A percentile compares a stretch with the other conserved stretches of the same genome.
These are phyloP conservation scores for Grammomys surdaster DNA, from an alignment of 2,113 vertebrate genomes.

Conservation along the genomic window DNA sequence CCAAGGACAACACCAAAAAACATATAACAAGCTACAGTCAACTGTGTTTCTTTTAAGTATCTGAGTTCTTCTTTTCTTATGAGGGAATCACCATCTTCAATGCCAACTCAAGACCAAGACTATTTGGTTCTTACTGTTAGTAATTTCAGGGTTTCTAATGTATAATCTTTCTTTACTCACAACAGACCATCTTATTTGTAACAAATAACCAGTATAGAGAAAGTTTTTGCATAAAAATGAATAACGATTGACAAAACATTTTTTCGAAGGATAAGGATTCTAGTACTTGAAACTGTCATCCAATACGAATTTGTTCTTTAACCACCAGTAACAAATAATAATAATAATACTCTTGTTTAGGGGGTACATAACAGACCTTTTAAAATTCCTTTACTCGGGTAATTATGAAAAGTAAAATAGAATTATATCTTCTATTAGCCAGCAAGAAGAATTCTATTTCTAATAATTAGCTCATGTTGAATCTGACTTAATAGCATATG, in stretches of 20 bases:
- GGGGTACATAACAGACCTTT: not conserved
- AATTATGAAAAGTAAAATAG: conserved; percentile 26
- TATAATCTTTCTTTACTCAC: not conserved
- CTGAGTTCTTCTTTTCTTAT: not conserved
- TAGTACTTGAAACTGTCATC: not conserved
- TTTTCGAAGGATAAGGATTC: not conserved
- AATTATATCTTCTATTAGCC: not conserved
- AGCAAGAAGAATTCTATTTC: not conserved
- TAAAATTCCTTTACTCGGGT: not conserved
- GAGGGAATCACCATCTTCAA: not conserved
- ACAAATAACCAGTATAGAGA: not conserved
- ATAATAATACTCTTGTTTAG: not conserved
- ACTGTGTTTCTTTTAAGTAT: not conserved
- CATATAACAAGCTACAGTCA: not conserved
- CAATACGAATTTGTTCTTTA: conserved; percentile 12
- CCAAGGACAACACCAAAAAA: too few relatives aligned
- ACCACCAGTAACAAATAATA: not conserved
- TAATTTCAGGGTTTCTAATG: not conserved
- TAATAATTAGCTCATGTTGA: not conserved
- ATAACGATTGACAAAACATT: not conserved
- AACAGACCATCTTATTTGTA: not conserved
- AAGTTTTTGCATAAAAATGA: not conserved
- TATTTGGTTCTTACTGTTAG: not conserved
- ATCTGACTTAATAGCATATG: not conserved
- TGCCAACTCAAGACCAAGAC: not conserved